Evolutionary conservation across 2,888 invertebrate species (phyloP).

Genomic region (Periphyllus acericola): DNA sequence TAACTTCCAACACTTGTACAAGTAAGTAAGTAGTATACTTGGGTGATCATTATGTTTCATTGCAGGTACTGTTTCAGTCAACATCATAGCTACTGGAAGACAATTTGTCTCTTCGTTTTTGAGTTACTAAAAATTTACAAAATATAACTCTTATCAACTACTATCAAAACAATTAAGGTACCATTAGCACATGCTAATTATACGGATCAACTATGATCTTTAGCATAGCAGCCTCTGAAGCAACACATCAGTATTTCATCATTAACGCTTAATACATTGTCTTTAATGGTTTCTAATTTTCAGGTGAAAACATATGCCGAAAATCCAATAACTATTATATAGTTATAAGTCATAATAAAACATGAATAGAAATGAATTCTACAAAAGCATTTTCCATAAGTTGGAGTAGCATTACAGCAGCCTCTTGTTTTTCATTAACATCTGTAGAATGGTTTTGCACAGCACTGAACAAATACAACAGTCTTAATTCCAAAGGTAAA

Average conservation of each 20-base stretch:
- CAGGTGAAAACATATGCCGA: conserved; percentile 75
- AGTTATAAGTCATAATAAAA: conserved; percentile 67
- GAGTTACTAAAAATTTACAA: conserved; percentile 70
- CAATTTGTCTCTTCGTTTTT: conserved; percentile 78
- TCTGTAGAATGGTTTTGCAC: conserved; percentile 81
- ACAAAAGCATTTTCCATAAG: conserved; percentile 89
- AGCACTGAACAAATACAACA: conserved; percentile 82
- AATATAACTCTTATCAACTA: conserved; percentile 29
- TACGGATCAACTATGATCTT: conserved; percentile 84
- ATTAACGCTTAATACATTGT: conserved; percentile 87
- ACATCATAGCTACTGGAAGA: conserved; percentile 85
- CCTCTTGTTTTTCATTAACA: conserved; percentile 88
- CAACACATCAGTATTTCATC: conserved; percentile 85
- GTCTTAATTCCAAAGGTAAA: conserved; percentile 83
- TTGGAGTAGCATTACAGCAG: conserved; percentile 91
- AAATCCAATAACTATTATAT: not conserved
- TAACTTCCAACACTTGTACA: conserved; percentile 88
- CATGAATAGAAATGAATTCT: conserved; percentile 91
- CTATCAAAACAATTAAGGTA: too few species aligned
- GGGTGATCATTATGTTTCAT: conserved; percentile 94
- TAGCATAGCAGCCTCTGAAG: conserved; percentile 94
- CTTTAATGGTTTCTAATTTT: conserved; percentile 87
- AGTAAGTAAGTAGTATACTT: conserved; percentile 84
- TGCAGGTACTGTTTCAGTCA: conserved; percentile 94
- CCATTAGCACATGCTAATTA: conserved; percentile 90